Evolutionary conservation across 2,113 vertebrate genomes (phyloP), one percentile per base, ranked within the genome.

Genomic region (Oncorhynchus gorbuscha): DNA sequence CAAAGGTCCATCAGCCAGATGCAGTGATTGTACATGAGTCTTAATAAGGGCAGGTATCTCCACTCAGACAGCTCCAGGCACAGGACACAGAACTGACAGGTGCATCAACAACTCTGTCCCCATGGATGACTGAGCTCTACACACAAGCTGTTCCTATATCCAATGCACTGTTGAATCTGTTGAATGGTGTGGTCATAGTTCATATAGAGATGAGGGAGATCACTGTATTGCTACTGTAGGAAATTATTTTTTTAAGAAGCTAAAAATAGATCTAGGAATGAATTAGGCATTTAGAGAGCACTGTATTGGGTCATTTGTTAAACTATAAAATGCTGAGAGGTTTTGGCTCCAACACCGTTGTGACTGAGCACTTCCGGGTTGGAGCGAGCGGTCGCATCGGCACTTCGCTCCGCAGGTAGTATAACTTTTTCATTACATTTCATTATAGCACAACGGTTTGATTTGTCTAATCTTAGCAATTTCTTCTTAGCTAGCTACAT

Each of bases 1-100:
- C 77, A 79, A 62, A 0, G 73, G 81, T 3, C 9, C 39, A 67
- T 84, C 83, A 81, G 39, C 39, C 39, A 45, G 49, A 45, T 3
- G 2, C 39, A 72, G 61, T 4, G 86, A 84, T 74, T 79, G 86
- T 83, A 85, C 85, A 86, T 69, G 75, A 68, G 68, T 77, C 77
- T 26, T 51, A 51, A 49, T 22, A 20, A 14, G 45, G 69, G 12
- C 22, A 84, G 78, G 78, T 76, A 74, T 80, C 39, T 78, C 82
- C 48, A 9, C 14, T 28, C 72, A 48, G 75, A 81, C 59, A 66
- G 73, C 80, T 22, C 7, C 26, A 12, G 2, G 77, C 81, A 81
- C 84, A 20, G 68, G 39, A 39, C n/a, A 24, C 20, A 55, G 45
- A 11, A 28, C 49, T 80, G 78, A 74, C 81, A 79, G n/a, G 65